Conservation (phyloP, 2,888 invertebrate genomes). For the Andrena minutula region DNA sequence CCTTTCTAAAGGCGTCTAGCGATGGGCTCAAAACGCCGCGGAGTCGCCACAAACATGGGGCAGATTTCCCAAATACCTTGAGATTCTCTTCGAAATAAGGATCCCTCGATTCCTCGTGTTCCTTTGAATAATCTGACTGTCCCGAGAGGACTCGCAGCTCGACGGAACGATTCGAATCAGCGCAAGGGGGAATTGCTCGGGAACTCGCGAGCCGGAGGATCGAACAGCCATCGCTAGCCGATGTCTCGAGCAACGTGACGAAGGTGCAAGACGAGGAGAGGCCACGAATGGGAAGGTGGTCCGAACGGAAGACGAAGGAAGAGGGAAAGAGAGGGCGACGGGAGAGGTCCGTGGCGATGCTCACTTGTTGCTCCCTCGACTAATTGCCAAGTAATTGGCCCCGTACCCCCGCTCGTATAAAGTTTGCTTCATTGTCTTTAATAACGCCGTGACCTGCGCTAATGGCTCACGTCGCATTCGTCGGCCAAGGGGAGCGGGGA, state of each 20-base stretch:
- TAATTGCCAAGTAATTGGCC: conserved; percentile 85
- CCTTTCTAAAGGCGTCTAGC: conserved; percentile 4
- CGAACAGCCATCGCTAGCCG: conserved; percentile 33
- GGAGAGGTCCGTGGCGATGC: conserved; percentile 80
- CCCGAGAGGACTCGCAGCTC: too few species aligned
- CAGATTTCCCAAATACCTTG: background rate
- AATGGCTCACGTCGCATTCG: conserved; percentile 81
- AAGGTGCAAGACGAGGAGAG: conserved; percentile 35
- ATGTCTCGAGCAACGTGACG: conserved; percentile 66
- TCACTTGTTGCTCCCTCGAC: conserved; percentile 84
- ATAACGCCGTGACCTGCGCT: conserved; percentile 84
- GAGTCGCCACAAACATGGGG: background rate
- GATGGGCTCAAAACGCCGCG: background rate
- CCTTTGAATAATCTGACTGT: background rate
- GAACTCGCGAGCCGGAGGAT: conserved; percentile 11
- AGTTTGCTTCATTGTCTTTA: conserved; percentile 85
- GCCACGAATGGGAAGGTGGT: conserved; percentile 60
- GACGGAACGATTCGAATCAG: background rate
- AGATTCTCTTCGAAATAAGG: background rate
- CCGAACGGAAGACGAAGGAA: conserved; percentile 69
- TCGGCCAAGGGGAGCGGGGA: conserved; percentile 39
- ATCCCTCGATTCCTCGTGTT: background rate
- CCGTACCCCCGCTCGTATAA: conserved; percentile 82
- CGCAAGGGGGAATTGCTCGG: background rate
- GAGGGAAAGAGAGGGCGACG: conserved; percentile 50